These are phyloP conservation scores for Epirrita christyi DNA, from an alignment of 2,888 invertebrate genomes.

Conservation along the genomic window DNA sequence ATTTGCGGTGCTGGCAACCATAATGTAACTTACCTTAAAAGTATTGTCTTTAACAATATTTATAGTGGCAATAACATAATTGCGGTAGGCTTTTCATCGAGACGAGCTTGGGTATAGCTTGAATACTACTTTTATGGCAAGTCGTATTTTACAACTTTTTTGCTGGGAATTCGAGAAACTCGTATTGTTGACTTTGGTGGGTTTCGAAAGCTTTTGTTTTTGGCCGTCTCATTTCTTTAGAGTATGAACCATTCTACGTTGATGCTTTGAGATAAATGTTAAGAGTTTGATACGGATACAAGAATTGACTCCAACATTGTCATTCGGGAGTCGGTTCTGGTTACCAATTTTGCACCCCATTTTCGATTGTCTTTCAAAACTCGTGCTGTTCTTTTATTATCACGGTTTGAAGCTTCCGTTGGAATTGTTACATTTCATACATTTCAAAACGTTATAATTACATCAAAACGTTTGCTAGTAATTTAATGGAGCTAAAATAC, in stretches of 20 bases:
- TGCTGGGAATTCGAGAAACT: constrained; percentile 55
- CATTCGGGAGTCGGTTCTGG: constrained; percentile 57
- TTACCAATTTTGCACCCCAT: constrained; percentile 58
- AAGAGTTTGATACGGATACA: constrained; percentile 62
- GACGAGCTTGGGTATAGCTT: constrained; percentile 45
- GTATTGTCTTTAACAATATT: constrained; percentile 66
- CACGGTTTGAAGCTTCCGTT: constrained; percentile 63
- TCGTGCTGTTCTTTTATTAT: constrained; percentile 60
- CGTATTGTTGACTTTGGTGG: constrained; percentile 56
- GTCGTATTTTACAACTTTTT: constrained; percentile 63
- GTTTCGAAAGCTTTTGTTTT: constrained; percentile 50
- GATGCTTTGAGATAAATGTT: constrained; percentile 50
- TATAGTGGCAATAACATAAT: constrained; percentile 71
- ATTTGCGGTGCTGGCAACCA: constrained; percentile 73
- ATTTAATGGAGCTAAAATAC: constrained; percentile 39
- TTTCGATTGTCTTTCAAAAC: constrained; percentile 55
- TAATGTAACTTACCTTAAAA: constrained; percentile 59
- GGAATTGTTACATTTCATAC: constrained; percentile 47
- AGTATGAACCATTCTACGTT: constrained; percentile 21
- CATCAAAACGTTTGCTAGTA: constrained; percentile 18
- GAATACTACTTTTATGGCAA: constrained; percentile 62
- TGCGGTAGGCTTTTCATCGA: constrained; percentile 69
- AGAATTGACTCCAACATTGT: constrained; percentile 59
- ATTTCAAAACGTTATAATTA: constrained; percentile 38
- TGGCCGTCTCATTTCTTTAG: constrained; percentile 27